These are phyloP conservation scores for Agrochola macilenta DNA, from an alignment of 2,888 invertebrate species.

Conservation along the genomic window DNA sequence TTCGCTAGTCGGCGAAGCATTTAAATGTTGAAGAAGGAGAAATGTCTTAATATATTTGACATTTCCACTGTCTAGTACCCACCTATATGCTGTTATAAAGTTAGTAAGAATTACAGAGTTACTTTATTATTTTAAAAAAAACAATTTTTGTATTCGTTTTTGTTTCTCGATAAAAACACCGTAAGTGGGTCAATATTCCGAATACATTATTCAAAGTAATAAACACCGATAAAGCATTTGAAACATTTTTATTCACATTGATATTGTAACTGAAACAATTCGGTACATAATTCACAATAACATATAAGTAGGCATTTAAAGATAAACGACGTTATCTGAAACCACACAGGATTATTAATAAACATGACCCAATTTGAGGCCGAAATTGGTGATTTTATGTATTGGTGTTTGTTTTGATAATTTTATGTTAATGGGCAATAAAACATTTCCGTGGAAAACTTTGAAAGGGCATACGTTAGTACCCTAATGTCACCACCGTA, in stretches of 20 bases:
- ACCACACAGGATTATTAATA: slow-evolving; percentile 53
- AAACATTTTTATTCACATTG: slow-evolving; percentile 39
- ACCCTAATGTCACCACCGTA: not conserved
- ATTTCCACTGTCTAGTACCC: not conserved
- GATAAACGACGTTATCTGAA: slow-evolving; percentile 62
- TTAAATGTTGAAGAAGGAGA: not conserved
- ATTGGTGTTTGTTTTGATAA: slow-evolving; percentile 24
- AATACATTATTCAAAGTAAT: slow-evolving; percentile 48
- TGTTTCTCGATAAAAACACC: slow-evolving; percentile 19
- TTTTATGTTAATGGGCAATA: slow-evolving; percentile 5
- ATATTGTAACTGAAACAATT: slow-evolving; percentile 44
- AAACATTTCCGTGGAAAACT: not conserved
- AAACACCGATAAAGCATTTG: slow-evolving; percentile 56
- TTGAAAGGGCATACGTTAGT: not conserved
- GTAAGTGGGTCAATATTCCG: slow-evolving; percentile 60
- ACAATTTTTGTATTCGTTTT: not conserved
- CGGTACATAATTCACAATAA: slow-evolving; percentile 45
- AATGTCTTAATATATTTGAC: not conserved
- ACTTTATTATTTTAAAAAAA: slow-evolving; percentile 1
- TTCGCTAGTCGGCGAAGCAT: not conserved
- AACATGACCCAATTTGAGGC: slow-evolving; percentile 62
- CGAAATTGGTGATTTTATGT: slow-evolving; percentile 41
- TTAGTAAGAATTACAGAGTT: not conserved
- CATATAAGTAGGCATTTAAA: slow-evolving; percentile 44
- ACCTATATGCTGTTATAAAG: not conserved